Evolutionary conservation across 1,140 invertebrate species (phyloP).

Genomic region (Tetramorium alpestre): DNA sequence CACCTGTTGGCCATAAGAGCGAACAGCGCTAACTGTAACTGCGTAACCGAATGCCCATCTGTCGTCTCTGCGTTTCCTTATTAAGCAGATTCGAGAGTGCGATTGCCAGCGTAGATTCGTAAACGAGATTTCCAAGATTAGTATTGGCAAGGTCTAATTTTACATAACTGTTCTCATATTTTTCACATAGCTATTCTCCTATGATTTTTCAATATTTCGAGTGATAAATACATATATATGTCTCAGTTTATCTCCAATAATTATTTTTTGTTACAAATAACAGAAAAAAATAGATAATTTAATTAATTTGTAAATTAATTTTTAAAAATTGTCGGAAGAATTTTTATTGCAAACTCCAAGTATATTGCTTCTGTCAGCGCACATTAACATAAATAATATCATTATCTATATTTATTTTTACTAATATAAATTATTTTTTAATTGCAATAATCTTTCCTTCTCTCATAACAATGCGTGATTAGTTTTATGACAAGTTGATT

Average conservation of each 20-base stretch:
- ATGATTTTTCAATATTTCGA: neutral
- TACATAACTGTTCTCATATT: too few species aligned
- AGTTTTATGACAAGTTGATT: neutral
- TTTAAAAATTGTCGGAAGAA: neutral
- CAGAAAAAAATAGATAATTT: neutral
- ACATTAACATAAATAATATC: neutral
- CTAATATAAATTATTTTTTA: neutral
- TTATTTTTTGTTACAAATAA: neutral
- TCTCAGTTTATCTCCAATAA: neutral
- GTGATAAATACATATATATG: neutral
- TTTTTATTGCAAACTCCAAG: neutral
- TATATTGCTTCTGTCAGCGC: neutral
- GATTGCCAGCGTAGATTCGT: neutral
- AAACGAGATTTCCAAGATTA: neutral
- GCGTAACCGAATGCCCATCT: conserved; percentile 82
- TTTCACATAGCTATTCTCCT: neutral
- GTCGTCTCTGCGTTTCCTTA: conserved; percentile 65
- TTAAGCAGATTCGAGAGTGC: conserved; percentile 31
- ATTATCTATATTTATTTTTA: neutral
- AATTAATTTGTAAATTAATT: neutral
- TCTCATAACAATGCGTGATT: too few species aligned
- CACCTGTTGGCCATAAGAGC: conserved; percentile 83
- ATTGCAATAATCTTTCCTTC: neutral
- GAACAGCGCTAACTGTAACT: conserved; percentile 74
- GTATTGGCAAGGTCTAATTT: neutral